A percentile compares a stretch with the other conserved stretches of the same genome.
These are phyloP conservation scores for Pseudochirops cupreus DNA, from an alignment of 2,797 vertebrate species.

Conservation along the genomic window DNA sequence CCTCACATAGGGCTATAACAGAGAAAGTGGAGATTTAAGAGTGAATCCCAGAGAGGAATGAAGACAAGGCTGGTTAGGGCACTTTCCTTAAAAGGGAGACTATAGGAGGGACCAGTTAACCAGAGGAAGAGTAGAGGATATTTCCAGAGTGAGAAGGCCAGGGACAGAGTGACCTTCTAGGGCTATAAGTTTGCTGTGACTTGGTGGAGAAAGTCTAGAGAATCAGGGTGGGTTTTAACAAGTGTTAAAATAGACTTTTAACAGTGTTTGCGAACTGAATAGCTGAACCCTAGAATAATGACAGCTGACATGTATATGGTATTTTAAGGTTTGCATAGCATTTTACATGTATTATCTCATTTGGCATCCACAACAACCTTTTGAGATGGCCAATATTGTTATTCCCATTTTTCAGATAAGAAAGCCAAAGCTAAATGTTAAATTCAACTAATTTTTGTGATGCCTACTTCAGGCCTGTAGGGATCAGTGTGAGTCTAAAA, in stretches of 20 bases:
- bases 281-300: not conserved
- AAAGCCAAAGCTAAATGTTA: not conserved
- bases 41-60: not conserved
- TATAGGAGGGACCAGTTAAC: not conserved
- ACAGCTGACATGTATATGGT: not conserved
- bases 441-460: not conserved
- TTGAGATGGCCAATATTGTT: not conserved
- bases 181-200: not conserved
- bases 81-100: not conserved
- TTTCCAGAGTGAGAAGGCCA: not conserved
- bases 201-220: not conserved
- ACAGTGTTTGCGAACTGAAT: no score
- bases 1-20: not conserved
- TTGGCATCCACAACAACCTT: not conserved
- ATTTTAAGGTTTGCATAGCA: not conserved
- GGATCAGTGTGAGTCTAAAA: no score
- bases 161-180: not conserved
- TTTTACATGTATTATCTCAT: not conserved
- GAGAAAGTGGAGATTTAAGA: not conserved
- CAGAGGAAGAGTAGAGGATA: not conserved
- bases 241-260: not conserved
- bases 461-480: not conserved
- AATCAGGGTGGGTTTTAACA: not conserved
- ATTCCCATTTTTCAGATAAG: constrained; percentile 2
- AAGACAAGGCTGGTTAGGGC: not conserved